These are phyloP conservation scores for Asobara japonica DNA, from an alignment of 1,140 invertebrate genomes.

Conservation along the genomic window DNA sequence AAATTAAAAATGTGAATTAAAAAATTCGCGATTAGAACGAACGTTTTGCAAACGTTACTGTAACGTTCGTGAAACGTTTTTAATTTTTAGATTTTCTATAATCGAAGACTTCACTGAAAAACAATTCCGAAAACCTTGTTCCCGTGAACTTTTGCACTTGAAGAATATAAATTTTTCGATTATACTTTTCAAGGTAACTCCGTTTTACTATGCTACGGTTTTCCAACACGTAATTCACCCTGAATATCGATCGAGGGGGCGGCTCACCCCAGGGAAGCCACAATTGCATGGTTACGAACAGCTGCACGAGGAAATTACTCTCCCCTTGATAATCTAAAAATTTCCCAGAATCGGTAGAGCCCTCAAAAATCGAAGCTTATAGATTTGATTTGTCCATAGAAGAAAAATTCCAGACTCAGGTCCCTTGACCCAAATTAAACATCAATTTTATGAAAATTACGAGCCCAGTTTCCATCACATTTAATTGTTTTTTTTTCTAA, in stretches of 20 bases:
- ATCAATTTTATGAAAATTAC: too few relatives aligned
- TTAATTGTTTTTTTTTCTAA: too few relatives aligned
- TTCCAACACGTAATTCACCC: neutral
- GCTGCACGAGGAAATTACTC: constrained; percentile 17
- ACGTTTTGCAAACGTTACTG: too few relatives aligned
- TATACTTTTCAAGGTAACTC: neutral
- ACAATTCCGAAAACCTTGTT: neutral
- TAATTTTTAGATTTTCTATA: too few relatives aligned
- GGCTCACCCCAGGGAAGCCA: neutral
- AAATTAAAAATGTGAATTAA: too few relatives aligned
- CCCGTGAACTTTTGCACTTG: neutral
- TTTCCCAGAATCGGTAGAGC: neutral
- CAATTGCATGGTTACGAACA: neutral
- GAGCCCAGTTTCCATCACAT: too few relatives aligned
- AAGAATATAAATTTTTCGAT: neutral
- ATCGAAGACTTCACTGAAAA: neutral
- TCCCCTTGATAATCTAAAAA: neutral
- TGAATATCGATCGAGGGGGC: neutral
- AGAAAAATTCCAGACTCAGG: too few relatives aligned
- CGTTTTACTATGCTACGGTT: neutral
- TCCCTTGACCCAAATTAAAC: too few relatives aligned
- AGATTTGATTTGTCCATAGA: too few relatives aligned
- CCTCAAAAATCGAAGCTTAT: neutral
- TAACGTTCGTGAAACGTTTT: too few relatives aligned
- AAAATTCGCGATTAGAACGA: too few relatives aligned